phyloP scores from a whole-genome alignment of 2,888 invertebrate species.

The Synanthedon vespiformis region DNA sequence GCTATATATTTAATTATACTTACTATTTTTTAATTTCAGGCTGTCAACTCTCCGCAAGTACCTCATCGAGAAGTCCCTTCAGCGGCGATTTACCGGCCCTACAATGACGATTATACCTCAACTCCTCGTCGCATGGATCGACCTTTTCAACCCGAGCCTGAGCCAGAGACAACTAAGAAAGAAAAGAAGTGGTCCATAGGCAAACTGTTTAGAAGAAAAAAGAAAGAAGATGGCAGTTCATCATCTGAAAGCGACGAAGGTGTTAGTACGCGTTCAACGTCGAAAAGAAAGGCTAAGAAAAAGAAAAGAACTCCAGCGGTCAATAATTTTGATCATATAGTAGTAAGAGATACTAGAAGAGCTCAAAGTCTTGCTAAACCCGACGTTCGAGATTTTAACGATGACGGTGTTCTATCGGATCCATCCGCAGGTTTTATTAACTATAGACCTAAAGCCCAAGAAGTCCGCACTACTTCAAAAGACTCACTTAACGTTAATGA shows the following conservation, averaged over 20 bases:
- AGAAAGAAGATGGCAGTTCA: conserved; percentile 74
- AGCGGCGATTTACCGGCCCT: conserved; percentile 41
- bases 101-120: conserved; percentile 52
- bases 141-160: conserved; percentile 36
- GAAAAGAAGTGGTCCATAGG: conserved; percentile 87
- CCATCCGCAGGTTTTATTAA: conserved; percentile 66
- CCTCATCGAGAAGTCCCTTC: conserved; percentile 51
- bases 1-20: neutral
- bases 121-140: conserved; percentile 45
- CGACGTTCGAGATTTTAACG: conserved; percentile 41
- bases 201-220: conserved; percentile 81
- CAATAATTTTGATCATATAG: conserved; percentile 77
- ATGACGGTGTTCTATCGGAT: conserved; percentile 71
- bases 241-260: conserved; percentile 67
- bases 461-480: conserved; percentile 42
- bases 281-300: conserved; percentile 59
- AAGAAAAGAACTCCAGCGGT: conserved; percentile 65
- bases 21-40: conserved; percentile 43
- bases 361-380: conserved; percentile 62
- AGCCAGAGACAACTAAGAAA: conserved; percentile 58
- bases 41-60: conserved; percentile 63
- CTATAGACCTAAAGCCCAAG: conserved; percentile 48
- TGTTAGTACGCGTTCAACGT: conserved; percentile 47
- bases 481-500: conserved; percentile 51
- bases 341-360: conserved; percentile 64